A percentile compares a stretch with the other conserved stretches of the same genome.
Conservation (phyloP, 2,113 vertebrate species). For the Heterotilapia buettikoferi region DNA sequence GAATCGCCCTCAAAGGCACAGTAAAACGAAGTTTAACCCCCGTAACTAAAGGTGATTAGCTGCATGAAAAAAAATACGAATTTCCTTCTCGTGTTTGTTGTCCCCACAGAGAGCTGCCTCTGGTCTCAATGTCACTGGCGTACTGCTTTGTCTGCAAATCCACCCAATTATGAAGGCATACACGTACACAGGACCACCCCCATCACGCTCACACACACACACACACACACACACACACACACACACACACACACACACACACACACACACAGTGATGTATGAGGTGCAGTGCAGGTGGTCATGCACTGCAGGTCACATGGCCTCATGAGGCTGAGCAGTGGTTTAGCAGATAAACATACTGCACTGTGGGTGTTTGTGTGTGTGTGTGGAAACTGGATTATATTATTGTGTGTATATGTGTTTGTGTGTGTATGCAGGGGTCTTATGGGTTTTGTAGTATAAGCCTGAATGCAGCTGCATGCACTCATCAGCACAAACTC, state of each 20-base stretch:
- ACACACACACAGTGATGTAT: conserved; percentile 32
- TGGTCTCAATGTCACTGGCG: conserved; percentile 41
- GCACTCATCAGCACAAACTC: background rate
- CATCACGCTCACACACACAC: background rate
- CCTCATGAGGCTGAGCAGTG: background rate
- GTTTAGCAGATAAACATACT: background rate
- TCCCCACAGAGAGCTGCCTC: background rate
- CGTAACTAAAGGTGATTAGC: background rate
- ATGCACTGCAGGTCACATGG: conserved; percentile 42
- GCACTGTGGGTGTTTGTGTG: background rate
- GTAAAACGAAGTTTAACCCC: background rate
- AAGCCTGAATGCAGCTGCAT: background rate
- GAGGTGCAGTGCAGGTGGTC: conserved; percentile 28
- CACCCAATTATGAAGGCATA: conserved; percentile 30
- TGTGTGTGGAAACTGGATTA: background rate
- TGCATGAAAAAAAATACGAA: background rate
- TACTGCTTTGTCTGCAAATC: conserved; percentile 53
- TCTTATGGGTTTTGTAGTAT: background rate
- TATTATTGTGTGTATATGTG: background rate
- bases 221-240: background rate
- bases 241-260: background rate
- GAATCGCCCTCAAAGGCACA: background rate
- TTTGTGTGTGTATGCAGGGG: background rate
- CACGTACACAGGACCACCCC: conserved; percentile 12
- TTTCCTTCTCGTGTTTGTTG: background rate